A percentile compares a stretch with the other conserved stretches of the same genome.
Evolutionary conservation across 2,797 vertebrate genomes (phyloP).

Genomic region (Harpagifer antarcticus): DNA sequence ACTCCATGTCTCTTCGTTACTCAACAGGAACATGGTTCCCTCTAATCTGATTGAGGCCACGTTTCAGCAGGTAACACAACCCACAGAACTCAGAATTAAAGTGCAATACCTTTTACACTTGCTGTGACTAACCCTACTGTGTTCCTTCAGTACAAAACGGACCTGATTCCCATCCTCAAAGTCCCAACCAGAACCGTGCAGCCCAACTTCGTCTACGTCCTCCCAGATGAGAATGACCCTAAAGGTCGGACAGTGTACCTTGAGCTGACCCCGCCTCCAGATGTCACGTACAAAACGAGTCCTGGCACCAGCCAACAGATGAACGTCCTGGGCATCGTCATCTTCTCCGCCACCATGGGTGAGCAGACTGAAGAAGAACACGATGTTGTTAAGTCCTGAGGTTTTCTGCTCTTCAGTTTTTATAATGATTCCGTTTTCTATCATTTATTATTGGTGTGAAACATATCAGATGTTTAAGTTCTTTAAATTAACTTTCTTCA

Average conservation of each 20-base stretch:
- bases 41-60: slow-evolving; percentile 92
- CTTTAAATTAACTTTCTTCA: neutral
- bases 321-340: slow-evolving; percentile 93
- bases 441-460: neutral
- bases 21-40: slow-evolving; percentile 91
- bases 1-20: neutral
- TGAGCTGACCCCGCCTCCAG: slow-evolving; percentile 88
- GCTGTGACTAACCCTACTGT: slow-evolving; percentile 9
- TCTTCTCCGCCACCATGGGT: slow-evolving; percentile 95
- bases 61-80: slow-evolving; percentile 88
- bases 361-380: slow-evolving; percentile 16
- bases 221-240: slow-evolving; percentile 83
- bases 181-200: slow-evolving; percentile 66
- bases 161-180: slow-evolving; percentile 87
- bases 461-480: neutral
- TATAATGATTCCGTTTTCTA: neutral
- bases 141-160: slow-evolving; percentile 88
- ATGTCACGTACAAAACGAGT: slow-evolving; percentile 86
- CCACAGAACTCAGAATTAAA: neutral
- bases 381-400: neutral
- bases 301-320: slow-evolving; percentile 91
- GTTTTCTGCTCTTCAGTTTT: neutral
- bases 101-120: neutral
- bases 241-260: slow-evolving; percentile 85
- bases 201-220: slow-evolving; percentile 87